A percentile compares a stretch with the other conserved stretches of the same genome.
Conservation (phyloP, 1,140 invertebrate genomes). For the Ceratina australensis region DNA sequence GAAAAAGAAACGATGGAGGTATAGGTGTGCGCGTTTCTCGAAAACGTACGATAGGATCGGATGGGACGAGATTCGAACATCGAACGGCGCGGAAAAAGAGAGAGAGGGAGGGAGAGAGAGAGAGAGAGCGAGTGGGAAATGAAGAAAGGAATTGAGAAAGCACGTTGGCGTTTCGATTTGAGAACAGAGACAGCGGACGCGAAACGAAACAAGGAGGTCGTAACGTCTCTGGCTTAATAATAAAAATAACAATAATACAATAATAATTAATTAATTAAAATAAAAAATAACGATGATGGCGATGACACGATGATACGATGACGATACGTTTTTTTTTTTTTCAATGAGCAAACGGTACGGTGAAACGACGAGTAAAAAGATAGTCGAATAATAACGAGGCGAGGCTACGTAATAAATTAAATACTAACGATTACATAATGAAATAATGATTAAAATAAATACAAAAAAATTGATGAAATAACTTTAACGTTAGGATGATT, state of each 20-base stretch:
- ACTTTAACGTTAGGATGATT: slow-evolving; percentile 59
- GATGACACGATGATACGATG: not conserved
- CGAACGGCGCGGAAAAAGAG: not conserved
- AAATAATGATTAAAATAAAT: slow-evolving; percentile 48
- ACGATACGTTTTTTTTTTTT: slow-evolving; percentile 6
- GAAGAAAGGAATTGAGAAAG: no score
- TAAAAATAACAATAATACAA: slow-evolving; percentile 64
- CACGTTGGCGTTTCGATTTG: not conserved
- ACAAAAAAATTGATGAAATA: slow-evolving; percentile 48
- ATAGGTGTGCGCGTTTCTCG: not conserved
- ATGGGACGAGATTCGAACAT: not conserved
- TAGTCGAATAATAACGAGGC: slow-evolving; percentile 44
- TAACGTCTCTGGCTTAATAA: slow-evolving; percentile 59
- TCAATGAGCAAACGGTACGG: no score
- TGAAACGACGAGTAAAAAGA: slow-evolving; percentile 22
- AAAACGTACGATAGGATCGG: not conserved
- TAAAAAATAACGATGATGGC: slow-evolving; percentile 7
- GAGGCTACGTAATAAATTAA: slow-evolving; percentile 50
- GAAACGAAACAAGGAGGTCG: slow-evolving; percentile 36
- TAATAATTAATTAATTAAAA: slow-evolving; percentile 68
- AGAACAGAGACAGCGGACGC: not conserved
- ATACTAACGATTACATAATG: slow-evolving; percentile 56
- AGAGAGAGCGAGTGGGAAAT: not conserved
- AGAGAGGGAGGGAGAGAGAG: slow-evolving; percentile 44
- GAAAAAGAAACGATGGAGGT: not conserved